Evolutionary conservation across 92 coral and sea anemone species (phyloP), one percentile per base, ranked within the genome.

Genomic region (Paramuricea clavata): DNA sequence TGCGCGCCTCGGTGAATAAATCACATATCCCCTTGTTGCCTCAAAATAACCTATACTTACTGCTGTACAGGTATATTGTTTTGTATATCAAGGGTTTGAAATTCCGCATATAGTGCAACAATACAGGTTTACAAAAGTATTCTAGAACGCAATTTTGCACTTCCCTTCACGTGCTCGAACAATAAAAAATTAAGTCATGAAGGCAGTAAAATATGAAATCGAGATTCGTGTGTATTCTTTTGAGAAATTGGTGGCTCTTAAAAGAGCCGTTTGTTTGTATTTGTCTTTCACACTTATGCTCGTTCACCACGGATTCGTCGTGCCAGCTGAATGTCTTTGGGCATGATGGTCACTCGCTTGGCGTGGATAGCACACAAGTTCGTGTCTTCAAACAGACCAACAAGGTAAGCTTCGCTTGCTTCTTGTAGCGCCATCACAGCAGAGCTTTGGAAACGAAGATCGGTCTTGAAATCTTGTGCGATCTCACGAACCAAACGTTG

Each of bases 371-470:
- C 97, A 83, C 95, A 92, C 93, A 92, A 87, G 92, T 93, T 93
- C 85, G 97, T 93, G 90, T 92, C 94, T 79, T 93, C 97, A 80
- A 93, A 93, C 75, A 93, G 90, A 88, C 95, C 95, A 75, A 93
- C 95, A 41, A 93, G 95, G 88, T 94, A 94, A 49, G 95, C 94
- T 83, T 94, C 98, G 94, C 98, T 93, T 68, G 98, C 98, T 82
- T 94, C 98, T 82, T 93, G 98, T 83, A 94, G 93, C 32, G 98
- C 98, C 95, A 92, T 92, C 83, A 94, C 98, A 61, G 98, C 95
- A 12, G 95, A 91, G 90, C 95, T 91, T 94, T 94, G 98, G 92
- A 94, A 92, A 52, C 96, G 96, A 69, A 93, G 78, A 36, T 93
- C 94, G 12, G 96, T 90, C 85, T 91, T 93, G 94, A 91, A 90